Percentiles rank a stretch among this genome's conserved stretches.
Conservation (phyloP, 2,113 vertebrate genomes). For the Orthonyx spaldingii region DNA sequence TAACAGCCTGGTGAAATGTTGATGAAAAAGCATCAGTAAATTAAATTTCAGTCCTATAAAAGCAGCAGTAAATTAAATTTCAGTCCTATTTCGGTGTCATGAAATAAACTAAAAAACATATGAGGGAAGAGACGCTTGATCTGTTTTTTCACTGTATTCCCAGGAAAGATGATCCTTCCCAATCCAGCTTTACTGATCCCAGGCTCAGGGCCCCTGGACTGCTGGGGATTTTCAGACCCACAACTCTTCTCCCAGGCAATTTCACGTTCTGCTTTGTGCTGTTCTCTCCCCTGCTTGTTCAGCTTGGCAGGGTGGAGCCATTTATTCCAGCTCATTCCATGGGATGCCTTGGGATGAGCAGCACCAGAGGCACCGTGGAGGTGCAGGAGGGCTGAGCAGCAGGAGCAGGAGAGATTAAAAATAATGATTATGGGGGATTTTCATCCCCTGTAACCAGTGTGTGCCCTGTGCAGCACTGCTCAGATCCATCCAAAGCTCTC, state of each 20-base stretch:
- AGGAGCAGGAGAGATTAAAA: not conserved
- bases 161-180: not conserved
- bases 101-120: not conserved
- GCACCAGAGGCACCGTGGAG: not conserved
- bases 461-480: not conserved
- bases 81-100: not conserved
- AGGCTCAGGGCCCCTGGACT: not conserved
- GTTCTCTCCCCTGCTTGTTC: not conserved
- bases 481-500: not conserved
- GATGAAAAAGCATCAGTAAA: not conserved
- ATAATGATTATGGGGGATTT: not conserved
- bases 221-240: accelerated
- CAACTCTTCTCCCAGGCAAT: no score
- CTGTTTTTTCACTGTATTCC: not conserved
- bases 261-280: not conserved
- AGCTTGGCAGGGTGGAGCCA: not conserved
- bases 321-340: not conserved
- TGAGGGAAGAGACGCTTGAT: not conserved
- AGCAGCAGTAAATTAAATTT: not conserved
- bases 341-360: not conserved
- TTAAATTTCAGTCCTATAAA: not conserved
- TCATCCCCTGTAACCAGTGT: not conserved
- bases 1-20: not conserved
- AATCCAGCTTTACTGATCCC: not conserved
- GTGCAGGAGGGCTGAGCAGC: not conserved